Percentiles rank a stretch among this genome's conserved stretches.
Evolutionary conservation across 2,113 vertebrate genomes (phyloP).

Genomic region (Ursus arctos): DNA sequence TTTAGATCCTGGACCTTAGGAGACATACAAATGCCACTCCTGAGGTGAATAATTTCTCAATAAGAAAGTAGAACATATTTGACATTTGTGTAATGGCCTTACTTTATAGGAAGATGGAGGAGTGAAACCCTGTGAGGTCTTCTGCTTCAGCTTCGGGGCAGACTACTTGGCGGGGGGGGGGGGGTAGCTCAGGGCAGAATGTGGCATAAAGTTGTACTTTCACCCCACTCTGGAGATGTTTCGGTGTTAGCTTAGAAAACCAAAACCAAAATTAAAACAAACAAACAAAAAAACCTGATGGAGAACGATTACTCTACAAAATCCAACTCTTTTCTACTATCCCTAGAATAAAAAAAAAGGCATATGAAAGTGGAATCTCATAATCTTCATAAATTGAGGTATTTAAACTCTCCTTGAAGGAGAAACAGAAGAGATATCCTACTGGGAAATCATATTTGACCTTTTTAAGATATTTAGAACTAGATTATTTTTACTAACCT

Average conservation of each 20-base stretch:
- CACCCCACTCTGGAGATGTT: not conserved
- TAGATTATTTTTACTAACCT: not conserved
- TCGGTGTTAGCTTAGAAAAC: not conserved
- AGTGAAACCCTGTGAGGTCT: not conserved
- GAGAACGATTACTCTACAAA: not conserved
- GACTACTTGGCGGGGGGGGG: not conserved
- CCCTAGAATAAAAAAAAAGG: not conserved
- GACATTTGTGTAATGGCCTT: not conserved
- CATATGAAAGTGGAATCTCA: not conserved
- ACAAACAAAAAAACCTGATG: not conserved
- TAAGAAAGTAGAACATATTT: not conserved
- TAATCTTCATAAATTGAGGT: not conserved
- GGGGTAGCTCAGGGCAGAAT: not conserved
- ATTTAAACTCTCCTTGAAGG: not conserved
- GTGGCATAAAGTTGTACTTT: not conserved
- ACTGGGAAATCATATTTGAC: not conserved
- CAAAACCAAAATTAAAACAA: not conserved
- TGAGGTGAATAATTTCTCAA: not conserved
- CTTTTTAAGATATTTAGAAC: conserved; percentile 7
- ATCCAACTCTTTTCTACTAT: not conserved
- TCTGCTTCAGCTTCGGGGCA: not conserved
- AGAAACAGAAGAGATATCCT: not conserved
- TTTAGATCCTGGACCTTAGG: conserved; percentile 3
- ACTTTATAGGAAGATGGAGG: not conserved
- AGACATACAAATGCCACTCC: not conserved